Evolutionary conservation across 2,888 invertebrate species (phyloP).

Genomic region (Lasioglossum calceatum): DNA sequence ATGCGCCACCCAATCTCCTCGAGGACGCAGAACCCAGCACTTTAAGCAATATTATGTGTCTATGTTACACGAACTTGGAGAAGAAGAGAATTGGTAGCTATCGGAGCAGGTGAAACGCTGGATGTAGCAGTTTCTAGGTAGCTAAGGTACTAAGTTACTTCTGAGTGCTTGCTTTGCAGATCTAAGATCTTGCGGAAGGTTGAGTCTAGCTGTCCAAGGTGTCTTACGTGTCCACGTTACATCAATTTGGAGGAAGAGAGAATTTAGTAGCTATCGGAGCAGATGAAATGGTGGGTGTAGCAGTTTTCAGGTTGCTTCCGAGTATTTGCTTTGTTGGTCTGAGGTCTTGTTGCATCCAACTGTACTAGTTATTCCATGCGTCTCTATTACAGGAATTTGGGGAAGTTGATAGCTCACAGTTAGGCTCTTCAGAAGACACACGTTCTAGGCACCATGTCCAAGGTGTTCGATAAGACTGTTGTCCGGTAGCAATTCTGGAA

Average conservation of each 20-base stretch:
- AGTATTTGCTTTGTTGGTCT: not conserved
- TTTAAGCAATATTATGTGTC: too few species aligned
- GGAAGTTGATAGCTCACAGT: not conserved
- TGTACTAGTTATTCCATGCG: too few species aligned
- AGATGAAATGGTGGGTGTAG: not conserved
- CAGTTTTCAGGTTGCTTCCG: not conserved
- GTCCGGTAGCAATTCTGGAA: constrained; percentile 1
- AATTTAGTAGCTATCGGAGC: not conserved
- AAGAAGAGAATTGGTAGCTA: not conserved
- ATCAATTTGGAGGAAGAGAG: not conserved
- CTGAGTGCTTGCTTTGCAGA: not conserved
- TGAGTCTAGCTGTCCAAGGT: not conserved
- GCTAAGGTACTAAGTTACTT: not conserved
- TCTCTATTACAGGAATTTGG: too few species aligned
- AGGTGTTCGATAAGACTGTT: not conserved
- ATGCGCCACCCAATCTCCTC: too few species aligned
- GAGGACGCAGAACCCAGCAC: too few species aligned
- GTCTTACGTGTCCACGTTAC: not conserved
- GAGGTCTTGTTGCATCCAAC: not conserved
- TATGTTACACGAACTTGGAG: not conserved
- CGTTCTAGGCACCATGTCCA: not conserved
- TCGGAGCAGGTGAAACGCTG: not conserved
- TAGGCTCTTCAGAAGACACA: not conserved
- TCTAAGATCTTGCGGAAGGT: not conserved
- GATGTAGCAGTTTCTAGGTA: not conserved